Evolutionary conservation across 2,113 vertebrate genomes (phyloP).

Genomic region (Prionailurus viverrinus): DNA sequence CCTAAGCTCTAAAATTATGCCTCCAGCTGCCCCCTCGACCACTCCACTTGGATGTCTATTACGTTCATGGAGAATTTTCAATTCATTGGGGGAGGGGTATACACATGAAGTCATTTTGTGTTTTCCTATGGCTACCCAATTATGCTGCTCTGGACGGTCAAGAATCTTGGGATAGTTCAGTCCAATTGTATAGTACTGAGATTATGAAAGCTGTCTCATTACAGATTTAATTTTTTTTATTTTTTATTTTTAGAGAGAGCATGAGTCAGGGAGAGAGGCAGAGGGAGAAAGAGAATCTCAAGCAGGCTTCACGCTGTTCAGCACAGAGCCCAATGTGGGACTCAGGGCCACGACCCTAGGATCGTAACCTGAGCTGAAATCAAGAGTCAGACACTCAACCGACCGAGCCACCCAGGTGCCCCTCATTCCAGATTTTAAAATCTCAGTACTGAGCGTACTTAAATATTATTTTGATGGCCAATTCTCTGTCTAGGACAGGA

Average conservation of each 20-base stretch:
- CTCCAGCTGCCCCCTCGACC: background rate
- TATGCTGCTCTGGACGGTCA: background rate
- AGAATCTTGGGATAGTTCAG: background rate
- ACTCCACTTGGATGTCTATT: background rate
- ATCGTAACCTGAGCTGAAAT: no score
- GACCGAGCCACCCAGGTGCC: no score
- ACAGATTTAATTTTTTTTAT: background rate
- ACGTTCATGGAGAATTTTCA: background rate
- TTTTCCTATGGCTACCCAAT: conserved; percentile 7
- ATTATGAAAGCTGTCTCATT: conserved; percentile 23
- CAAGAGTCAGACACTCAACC: no score
- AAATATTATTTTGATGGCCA: conserved; percentile 44
- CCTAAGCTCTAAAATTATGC: background rate
- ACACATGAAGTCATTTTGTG: background rate
- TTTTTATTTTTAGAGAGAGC: no score
- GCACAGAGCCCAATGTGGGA: no score
- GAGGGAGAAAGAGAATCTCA: no score
- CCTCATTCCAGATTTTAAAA: conserved; percentile 44
- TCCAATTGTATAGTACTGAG: background rate
- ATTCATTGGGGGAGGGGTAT: background rate
- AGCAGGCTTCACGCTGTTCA: no score
- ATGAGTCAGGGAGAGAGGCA: no score
- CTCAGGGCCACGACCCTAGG: no score
- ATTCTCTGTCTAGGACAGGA: conserved; percentile 53
- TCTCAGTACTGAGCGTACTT: background rate